A percentile compares a stretch with the other conserved stretches of the same genome.
Conservation (phyloP, 2,797 vertebrate genomes). For the Merluccius polli region DNA sequence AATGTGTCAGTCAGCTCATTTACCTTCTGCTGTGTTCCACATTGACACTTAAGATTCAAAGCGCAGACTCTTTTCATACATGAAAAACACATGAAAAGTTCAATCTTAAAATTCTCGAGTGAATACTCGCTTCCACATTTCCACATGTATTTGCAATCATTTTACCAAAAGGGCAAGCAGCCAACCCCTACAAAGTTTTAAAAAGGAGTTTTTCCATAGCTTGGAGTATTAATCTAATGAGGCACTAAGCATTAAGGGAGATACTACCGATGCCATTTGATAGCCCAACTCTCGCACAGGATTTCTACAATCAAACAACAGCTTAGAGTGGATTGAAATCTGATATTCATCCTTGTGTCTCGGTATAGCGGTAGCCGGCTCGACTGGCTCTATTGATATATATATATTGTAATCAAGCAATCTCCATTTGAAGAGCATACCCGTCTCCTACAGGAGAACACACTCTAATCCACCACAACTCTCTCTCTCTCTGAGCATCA, state of each 20-base stretch:
- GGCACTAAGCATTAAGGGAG: constrained; percentile 6
- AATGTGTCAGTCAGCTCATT: neutral
- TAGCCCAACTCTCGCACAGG: constrained; percentile 14
- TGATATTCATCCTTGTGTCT: constrained; percentile 31
- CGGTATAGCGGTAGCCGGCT: constrained; percentile 18
- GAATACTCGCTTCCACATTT: neutral
- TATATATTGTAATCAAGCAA: constrained; percentile 53
- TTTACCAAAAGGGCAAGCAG: neutral
- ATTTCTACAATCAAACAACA: constrained; percentile 30
- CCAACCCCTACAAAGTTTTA: neutral
- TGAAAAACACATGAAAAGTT: neutral
- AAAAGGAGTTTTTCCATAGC: neutral
- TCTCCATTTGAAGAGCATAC: constrained; percentile 58
- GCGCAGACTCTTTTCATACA: neutral
- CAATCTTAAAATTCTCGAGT: neutral
- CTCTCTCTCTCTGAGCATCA: constrained; percentile 61
- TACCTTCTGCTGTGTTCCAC: neutral
- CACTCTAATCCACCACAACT: constrained; percentile 55
- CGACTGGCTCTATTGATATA: constrained; percentile 33
- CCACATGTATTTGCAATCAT: neutral
- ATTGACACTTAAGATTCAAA: neutral
- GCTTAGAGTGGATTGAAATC: constrained; percentile 20
- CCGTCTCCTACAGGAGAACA: constrained; percentile 48
- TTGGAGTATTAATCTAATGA: constrained; percentile 3
- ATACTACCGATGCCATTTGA: constrained; percentile 20